Percentiles rank a stretch among this genome's conserved stretches.
These are phyloP conservation scores for Thaumetopoea pityocampa DNA, from an alignment of 1,140 invertebrate species.

Conservation along the genomic window DNA sequence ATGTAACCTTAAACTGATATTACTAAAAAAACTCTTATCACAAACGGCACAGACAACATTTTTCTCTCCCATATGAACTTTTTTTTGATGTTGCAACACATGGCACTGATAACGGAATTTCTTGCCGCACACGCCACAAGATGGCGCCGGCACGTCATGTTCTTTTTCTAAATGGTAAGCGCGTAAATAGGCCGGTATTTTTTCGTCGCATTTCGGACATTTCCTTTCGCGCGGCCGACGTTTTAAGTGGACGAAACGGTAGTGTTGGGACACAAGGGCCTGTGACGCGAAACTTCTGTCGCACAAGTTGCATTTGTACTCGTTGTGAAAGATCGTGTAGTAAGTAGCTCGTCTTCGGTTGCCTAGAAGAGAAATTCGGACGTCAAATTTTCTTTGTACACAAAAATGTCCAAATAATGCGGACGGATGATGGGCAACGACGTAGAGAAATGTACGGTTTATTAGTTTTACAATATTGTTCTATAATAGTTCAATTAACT, in stretches of 20 bases:
- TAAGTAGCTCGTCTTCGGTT: conserved; percentile 4
- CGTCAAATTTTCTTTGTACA: no score
- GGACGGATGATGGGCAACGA: no score
- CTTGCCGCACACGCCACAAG: conserved; percentile 32
- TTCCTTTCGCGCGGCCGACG: conserved; percentile 19
- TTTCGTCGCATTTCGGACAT: conserved; percentile 30
- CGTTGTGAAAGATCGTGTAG: conserved; percentile 13
- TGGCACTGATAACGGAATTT: conserved; percentile 31
- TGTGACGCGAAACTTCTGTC: conserved; percentile 18
- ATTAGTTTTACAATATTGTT: no score
- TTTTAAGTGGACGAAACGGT: conserved; percentile 29
- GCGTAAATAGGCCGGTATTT: conserved; percentile 21
- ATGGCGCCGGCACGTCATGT: conserved; percentile 30
- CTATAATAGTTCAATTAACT: no score
- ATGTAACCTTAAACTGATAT: conserved; percentile 49
- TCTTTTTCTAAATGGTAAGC: conserved; percentile 29
- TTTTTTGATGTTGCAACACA: conserved; percentile 38
- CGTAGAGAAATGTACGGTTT: no score
- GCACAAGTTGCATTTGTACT: conserved; percentile 23
- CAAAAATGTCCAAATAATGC: no score
- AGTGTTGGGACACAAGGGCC: conserved; percentile 26
- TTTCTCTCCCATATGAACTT: conserved; percentile 27
- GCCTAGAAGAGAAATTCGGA: conserved; percentile 24
- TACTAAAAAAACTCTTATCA: conserved; percentile 29
- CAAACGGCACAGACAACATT: conserved; percentile 24